phyloP scores from a whole-genome alignment of 2,113 vertebrate species.

The Parus major region DNA sequence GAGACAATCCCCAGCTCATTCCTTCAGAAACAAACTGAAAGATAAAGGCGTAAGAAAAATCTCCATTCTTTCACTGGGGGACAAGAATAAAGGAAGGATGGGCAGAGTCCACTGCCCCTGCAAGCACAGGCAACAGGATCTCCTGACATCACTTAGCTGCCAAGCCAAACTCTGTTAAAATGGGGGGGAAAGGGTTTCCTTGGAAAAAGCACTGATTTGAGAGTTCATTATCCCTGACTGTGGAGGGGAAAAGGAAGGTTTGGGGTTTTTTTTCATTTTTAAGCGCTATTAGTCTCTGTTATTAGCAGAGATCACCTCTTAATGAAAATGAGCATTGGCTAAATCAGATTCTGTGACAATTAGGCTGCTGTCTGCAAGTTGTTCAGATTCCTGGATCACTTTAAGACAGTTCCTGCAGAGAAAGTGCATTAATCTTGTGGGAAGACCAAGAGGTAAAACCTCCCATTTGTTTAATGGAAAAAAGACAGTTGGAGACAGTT shows the following conservation, averaged over 20 bases:
- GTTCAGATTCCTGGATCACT: not conserved
- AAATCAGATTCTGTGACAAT: slow-evolving; percentile 46
- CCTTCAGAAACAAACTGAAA: not conserved
- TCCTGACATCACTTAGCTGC: not conserved
- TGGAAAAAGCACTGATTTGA: slow-evolving; percentile 11
- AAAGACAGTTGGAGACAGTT: slow-evolving; percentile 36
- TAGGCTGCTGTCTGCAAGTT: slow-evolving; percentile 9
- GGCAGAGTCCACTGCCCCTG: not conserved
- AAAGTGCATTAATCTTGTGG: slow-evolving; percentile 60
- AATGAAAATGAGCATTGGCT: slow-evolving; percentile 45
- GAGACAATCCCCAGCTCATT: not conserved
- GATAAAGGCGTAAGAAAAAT: not conserved
- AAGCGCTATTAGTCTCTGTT: slow-evolving; percentile 13
- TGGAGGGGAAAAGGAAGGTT: not conserved
- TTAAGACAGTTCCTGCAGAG: slow-evolving; percentile 30
- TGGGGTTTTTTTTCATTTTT: not conserved
- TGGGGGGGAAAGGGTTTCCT: fast-evolving
- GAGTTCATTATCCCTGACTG: slow-evolving; percentile 26
- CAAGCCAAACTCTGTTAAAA: not conserved
- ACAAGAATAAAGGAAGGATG: not conserved
- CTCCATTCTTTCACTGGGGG: not conserved
- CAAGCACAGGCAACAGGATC: not conserved
- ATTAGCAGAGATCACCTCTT: slow-evolving; percentile 37
- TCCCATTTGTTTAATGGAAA: slow-evolving; percentile 39
- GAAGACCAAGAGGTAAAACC: slow-evolving; percentile 35